Conservation (phyloP, 2,113 vertebrate species). For the Ptilonorhynchus violaceus region DNA sequence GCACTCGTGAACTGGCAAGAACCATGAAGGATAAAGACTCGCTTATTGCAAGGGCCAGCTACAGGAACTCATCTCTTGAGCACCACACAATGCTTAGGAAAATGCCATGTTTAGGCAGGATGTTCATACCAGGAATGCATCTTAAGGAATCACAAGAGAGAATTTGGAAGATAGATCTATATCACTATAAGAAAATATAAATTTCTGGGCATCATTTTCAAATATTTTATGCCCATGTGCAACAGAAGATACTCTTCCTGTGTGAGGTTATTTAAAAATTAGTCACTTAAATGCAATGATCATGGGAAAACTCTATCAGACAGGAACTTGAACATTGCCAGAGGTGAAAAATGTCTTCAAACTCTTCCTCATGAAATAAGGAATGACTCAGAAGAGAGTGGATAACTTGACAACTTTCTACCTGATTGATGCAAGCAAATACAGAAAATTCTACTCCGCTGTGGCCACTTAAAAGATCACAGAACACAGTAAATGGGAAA, state of each 20-base stretch:
- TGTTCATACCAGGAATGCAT: not conserved
- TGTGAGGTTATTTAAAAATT: not conserved
- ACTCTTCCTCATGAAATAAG: not conserved
- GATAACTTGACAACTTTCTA: not conserved
- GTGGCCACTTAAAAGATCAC: not conserved
- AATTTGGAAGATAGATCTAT: not conserved
- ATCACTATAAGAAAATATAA: not conserved
- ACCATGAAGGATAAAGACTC: not conserved
- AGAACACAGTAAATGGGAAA: not conserved
- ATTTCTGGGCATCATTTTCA: not conserved
- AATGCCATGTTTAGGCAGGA: not conserved
- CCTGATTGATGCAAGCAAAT: not conserved
- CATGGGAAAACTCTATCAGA: not conserved
- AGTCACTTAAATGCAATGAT: not conserved
- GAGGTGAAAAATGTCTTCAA: not conserved
- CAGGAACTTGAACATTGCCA: not conserved
- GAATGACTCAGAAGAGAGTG: not conserved
- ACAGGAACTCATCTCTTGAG: not conserved
- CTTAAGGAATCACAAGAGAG: not conserved
- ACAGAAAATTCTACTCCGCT: not conserved
- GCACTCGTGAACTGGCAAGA: not conserved
- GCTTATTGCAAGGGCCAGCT: fast-evolving
- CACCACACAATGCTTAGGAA: not conserved
- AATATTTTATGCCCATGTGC: not conserved
- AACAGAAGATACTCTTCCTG: not conserved